Evolutionary conservation across 2,888 invertebrate species (phyloP).

Genomic region (Heliconius aoede): DNA sequence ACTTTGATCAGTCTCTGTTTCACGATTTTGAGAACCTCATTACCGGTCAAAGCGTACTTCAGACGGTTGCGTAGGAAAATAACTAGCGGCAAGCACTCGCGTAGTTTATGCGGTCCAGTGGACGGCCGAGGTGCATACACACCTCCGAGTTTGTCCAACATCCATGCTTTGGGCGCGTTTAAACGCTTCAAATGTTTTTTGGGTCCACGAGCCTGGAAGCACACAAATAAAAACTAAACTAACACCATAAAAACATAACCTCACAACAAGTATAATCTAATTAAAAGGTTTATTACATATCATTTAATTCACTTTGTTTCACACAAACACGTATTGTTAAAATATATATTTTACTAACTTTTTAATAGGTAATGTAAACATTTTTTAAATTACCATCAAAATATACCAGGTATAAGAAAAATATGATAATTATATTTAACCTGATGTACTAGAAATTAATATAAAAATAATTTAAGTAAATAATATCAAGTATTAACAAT

Average conservation of each 20-base stretch:
- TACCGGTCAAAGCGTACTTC: conserved; percentile 98
- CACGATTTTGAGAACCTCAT: conserved; percentile 98
- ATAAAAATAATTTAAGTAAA: not conserved
- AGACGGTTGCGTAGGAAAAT: conserved; percentile 98
- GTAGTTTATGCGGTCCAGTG: conserved; percentile 98
- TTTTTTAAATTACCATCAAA: not conserved
- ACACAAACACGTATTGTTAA: not conserved
- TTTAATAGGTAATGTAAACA: not conserved
- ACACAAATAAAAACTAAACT: conserved; percentile 45
- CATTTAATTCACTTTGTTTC: not conserved
- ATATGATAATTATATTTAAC: not conserved
- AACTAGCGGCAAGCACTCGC: conserved; percentile 98
- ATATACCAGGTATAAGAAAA: not conserved
- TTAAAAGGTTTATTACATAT: not conserved
- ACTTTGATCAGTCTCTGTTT: conserved; percentile 99
- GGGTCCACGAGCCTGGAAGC: conserved; percentile 95
- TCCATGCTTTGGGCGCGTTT: conserved; percentile 99
- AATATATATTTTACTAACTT: not conserved
- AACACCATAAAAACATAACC: conserved; percentile 10
- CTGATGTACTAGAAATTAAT: not conserved
- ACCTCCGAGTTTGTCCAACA: conserved; percentile 99
- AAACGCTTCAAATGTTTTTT: conserved; percentile 99
- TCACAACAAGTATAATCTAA: not conserved
- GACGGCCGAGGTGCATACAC: conserved; percentile 99
- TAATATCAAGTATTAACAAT: not conserved